These are phyloP conservation scores for Cosmia pyralina DNA, from an alignment of 2,888 invertebrate species.

Conservation along the genomic window DNA sequence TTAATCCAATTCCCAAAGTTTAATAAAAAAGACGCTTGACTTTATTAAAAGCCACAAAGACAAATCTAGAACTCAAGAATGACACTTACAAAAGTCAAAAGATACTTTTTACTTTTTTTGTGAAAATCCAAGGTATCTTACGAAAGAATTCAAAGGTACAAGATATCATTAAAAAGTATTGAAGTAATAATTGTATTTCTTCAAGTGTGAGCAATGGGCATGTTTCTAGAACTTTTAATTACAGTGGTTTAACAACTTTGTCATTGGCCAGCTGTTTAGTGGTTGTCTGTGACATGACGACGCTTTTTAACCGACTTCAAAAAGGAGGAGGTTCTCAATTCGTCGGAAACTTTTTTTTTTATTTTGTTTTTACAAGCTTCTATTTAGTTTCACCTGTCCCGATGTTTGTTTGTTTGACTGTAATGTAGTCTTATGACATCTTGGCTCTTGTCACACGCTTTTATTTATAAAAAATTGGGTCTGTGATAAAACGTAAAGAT, in stretches of 20 bases:
- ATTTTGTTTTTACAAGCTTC: no score
- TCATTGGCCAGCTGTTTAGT: slow-evolving; percentile 5
- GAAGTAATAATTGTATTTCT: slow-evolving; percentile 16
- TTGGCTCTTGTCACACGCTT: no score
- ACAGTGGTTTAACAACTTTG: slow-evolving; percentile 4
- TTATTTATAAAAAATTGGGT: no score
- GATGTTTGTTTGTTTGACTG: no score
- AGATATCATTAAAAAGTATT: background rate
- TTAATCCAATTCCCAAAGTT: background rate
- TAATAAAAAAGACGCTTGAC: background rate
- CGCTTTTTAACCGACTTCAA: no score
- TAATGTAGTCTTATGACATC: no score
- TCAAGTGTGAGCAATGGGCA: background rate
- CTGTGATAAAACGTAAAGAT: no score
- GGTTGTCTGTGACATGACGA: slow-evolving; percentile 8
- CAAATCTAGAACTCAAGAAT: background rate
- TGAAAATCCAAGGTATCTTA: background rate
- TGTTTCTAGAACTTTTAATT: background rate
- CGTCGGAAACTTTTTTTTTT: no score
- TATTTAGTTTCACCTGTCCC: no score
- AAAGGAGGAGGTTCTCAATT: no score
- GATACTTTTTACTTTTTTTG: no score
- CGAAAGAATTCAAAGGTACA: background rate
- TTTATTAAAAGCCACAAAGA: background rate
- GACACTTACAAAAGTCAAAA: background rate